Base-by-base conservation (phyloP, 1,140 invertebrate genomes). In the Ceratitis capitata region DNA sequence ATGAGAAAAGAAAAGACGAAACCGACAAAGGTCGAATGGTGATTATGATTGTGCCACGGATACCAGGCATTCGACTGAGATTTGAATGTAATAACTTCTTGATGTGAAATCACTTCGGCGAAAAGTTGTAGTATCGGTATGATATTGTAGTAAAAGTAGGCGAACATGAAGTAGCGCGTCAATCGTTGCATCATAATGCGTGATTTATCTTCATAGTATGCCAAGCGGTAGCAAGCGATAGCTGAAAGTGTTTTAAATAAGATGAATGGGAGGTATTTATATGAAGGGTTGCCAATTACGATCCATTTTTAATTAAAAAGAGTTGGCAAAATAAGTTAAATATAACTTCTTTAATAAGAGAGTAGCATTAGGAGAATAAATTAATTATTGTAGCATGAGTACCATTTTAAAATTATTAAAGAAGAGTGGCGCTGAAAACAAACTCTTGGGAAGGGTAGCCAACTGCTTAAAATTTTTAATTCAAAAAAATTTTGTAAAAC, bases 1-100 rank as follows among this genome's bases (percentile, higher is more conserved):
- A 82, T 86, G 0, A 89, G 3, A 69, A 87, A 88, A 5, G 86
- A 64, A 0, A 53, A 1, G 0, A 61, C 7, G 47, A 89, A 90
- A 3, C 85, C 82, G 1, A 85, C 0, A 0, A 26, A 3, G 1
- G 88, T 85, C 1, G 85, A 69, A 0, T 86, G 58, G 14, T 86
- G 82, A 1, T 82, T 19, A 2, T 85, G 12, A 39, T 85, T 83
- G 2, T 84, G 87, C 89, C 89, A 90, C 12, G 89, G 89, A 87
- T 89, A 90, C 89, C 89, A 90, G 32, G 89, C 89, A 78, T 88
- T 87, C 12, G 87, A 86, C 85, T 90, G 89, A 7, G 78, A 84
- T n/a, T 82, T 87, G 39, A 85, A 90, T 1, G 29, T 84, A 6
- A 89, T 35, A 0, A 86, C 49, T 3, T 86, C 26, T 1, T 82